Evolutionary conservation across 1,140 invertebrate genomes (phyloP).

Genomic region (Scaptodrosophila lebanonensis): DNA sequence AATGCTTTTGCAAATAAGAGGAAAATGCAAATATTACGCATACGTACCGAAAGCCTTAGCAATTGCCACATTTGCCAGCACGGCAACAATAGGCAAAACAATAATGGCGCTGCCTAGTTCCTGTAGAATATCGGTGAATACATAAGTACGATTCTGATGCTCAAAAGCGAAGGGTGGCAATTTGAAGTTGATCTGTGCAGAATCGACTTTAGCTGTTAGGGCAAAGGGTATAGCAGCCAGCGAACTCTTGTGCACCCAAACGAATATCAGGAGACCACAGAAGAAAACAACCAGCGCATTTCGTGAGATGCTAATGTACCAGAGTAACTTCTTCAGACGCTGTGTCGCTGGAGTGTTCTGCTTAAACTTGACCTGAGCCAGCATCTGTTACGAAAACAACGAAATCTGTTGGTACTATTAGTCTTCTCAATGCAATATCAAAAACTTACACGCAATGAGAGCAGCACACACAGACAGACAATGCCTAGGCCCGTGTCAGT

Average conservation of each 20-base stretch:
- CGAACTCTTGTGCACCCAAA: slow-evolving; percentile 72
- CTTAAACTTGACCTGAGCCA: slow-evolving; percentile 65
- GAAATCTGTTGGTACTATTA: neutral
- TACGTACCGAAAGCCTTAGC: slow-evolving; percentile 89
- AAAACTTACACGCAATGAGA: slow-evolving; percentile 83
- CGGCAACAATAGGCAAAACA: slow-evolving; percentile 87
- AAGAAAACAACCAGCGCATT: slow-evolving; percentile 88
- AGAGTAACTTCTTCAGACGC: slow-evolving; percentile 81
- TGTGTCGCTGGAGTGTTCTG: slow-evolving; percentile 72
- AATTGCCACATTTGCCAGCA: slow-evolving; percentile 91
- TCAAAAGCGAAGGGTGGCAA: slow-evolving; percentile 82
- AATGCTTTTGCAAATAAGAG: neutral
- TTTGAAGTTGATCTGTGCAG: slow-evolving; percentile 82
- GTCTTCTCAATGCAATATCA: too few species aligned
- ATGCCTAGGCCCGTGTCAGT: slow-evolving; percentile 85
- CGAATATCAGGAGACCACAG: slow-evolving; percentile 82
- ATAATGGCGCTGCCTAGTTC: slow-evolving; percentile 84
- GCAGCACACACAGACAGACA: slow-evolving; percentile 83
- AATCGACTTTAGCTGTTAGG: slow-evolving; percentile 80
- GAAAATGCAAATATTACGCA: slow-evolving; percentile 5
- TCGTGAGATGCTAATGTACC: slow-evolving; percentile 87
- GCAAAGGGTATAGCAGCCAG: slow-evolving; percentile 58
- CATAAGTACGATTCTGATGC: slow-evolving; percentile 80
- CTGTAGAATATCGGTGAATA: slow-evolving; percentile 82
- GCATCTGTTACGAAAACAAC: slow-evolving; percentile 26